A percentile compares a stretch with the other conserved stretches of the same genome.
phyloP scores from a whole-genome alignment of 2,113 vertebrate genomes.

The Platichthys stellatus region DNA sequence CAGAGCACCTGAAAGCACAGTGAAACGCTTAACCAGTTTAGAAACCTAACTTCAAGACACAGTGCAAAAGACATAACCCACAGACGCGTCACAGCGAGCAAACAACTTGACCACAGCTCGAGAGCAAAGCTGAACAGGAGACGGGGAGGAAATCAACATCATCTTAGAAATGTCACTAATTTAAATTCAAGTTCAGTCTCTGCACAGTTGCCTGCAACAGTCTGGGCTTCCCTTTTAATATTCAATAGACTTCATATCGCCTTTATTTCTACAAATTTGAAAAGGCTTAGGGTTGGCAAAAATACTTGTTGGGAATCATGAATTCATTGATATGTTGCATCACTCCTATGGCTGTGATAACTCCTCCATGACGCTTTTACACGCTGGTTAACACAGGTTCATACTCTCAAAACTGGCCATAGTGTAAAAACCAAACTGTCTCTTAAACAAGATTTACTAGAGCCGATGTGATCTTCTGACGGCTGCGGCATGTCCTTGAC shows the following conservation, averaged over 20 bases:
- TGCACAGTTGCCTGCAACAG: too few relatives aligned
- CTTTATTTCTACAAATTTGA: background rate
- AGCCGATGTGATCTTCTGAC: background rate
- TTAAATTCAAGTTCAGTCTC: too few relatives aligned
- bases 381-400: background rate
- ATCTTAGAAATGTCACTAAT: too few relatives aligned
- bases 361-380: conserved; percentile 20
- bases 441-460: background rate
- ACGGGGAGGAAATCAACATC: too few relatives aligned
- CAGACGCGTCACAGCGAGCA: background rate
- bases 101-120: background rate
- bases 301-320: background rate
- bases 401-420: background rate
- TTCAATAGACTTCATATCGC: background rate
- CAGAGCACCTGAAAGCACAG: background rate
- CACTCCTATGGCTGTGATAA: background rate
- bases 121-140: background rate
- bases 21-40: background rate
- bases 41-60: background rate
- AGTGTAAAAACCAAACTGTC: background rate
- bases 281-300: background rate
- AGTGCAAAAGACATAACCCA: background rate
- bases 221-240: too few relatives aligned
- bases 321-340: background rate
- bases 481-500: conserved; percentile 1